Conservation (phyloP, 1,140 invertebrate species). For the Meteorus sp. region DNA sequence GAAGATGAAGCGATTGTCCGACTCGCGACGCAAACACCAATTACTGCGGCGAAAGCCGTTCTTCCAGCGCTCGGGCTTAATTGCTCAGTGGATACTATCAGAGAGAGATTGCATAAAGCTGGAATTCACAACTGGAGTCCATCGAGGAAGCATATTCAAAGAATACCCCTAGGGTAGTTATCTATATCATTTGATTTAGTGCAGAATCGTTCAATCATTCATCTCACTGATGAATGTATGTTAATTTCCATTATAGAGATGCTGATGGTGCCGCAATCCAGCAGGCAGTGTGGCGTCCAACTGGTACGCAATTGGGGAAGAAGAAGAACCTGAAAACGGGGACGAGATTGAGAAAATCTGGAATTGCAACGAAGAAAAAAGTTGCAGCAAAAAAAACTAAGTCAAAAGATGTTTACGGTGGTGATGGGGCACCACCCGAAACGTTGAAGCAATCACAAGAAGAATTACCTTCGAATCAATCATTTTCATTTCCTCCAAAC, state of each 20-base stretch:
- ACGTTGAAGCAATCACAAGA: conserved; percentile 13
- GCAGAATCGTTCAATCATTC: too few species aligned
- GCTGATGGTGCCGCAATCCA: conserved; percentile 48
- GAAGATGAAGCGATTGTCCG: conserved; percentile 54
- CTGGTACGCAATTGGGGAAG: conserved; percentile 54
- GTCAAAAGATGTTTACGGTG: conserved; percentile 28
- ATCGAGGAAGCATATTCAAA: conserved; percentile 55
- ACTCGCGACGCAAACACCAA: conserved; percentile 51
- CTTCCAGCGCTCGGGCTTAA: conserved; percentile 52
- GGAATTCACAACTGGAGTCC: conserved; percentile 59
- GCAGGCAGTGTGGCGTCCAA: conserved; percentile 55
- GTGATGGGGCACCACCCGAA: conserved; percentile 14
- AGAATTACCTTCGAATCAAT: conserved; percentile 14
- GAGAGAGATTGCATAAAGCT: conserved; percentile 56
- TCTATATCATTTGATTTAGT: too few species aligned
- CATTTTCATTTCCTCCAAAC: conserved; percentile 33
- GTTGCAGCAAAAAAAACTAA: conserved; percentile 32
- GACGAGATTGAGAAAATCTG: conserved; percentile 31
- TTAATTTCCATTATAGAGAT: conserved; percentile 36
- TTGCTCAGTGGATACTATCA: conserved; percentile 55
- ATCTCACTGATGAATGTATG: conserved; percentile 1
- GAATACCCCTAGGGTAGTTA: conserved; percentile 50
- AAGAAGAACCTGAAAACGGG: conserved; percentile 41
- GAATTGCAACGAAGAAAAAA: conserved; percentile 34
- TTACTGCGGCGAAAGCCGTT: conserved; percentile 56